A percentile compares a stretch with the other conserved stretches of the same genome.
Evolutionary conservation across 1,140 invertebrate genomes (phyloP).

Genomic region (Drosophila busckii): DNA sequence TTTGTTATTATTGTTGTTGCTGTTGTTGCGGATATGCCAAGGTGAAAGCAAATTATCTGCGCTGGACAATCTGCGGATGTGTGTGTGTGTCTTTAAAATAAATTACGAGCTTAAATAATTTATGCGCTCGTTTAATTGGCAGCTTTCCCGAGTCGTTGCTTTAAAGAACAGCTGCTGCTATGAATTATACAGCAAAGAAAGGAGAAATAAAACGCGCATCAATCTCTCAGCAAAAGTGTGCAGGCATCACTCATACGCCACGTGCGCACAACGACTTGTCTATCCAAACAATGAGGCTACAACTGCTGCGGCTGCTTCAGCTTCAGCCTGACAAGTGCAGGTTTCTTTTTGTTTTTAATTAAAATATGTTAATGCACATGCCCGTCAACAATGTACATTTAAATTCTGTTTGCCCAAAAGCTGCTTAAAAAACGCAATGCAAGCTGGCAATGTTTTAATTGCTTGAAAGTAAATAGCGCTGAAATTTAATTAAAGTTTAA

Average conservation of each 20-base stretch:
- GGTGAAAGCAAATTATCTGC: too few species aligned
- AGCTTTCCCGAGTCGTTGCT: too few species aligned
- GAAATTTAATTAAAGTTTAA: neutral
- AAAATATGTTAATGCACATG: slow-evolving; percentile 62
- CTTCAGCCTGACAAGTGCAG: slow-evolving; percentile 13
- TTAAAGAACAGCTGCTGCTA: too few species aligned
- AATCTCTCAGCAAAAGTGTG: neutral
- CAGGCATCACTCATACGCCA: slow-evolving; percentile 66
- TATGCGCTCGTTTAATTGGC: too few species aligned
- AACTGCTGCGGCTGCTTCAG: too few species aligned
- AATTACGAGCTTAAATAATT: too few species aligned
- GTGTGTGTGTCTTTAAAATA: too few species aligned
- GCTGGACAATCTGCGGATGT: too few species aligned
- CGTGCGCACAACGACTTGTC: slow-evolving; percentile 20
- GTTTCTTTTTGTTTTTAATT: slow-evolving; percentile 71
- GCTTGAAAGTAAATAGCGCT: neutral
- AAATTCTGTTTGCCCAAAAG: neutral
- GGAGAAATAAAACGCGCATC: too few species aligned
- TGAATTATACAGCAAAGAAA: too few species aligned
- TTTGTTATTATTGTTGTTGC: too few species aligned
- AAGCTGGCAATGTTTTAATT: slow-evolving; percentile 5
- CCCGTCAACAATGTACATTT: neutral
- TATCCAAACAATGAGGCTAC: slow-evolving; percentile 6
- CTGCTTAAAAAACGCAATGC: slow-evolving; percentile 30
- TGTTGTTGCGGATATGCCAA: too few species aligned